phyloP scores from a whole-genome alignment of 1,140 invertebrate species.

The Asobara japonica region DNA sequence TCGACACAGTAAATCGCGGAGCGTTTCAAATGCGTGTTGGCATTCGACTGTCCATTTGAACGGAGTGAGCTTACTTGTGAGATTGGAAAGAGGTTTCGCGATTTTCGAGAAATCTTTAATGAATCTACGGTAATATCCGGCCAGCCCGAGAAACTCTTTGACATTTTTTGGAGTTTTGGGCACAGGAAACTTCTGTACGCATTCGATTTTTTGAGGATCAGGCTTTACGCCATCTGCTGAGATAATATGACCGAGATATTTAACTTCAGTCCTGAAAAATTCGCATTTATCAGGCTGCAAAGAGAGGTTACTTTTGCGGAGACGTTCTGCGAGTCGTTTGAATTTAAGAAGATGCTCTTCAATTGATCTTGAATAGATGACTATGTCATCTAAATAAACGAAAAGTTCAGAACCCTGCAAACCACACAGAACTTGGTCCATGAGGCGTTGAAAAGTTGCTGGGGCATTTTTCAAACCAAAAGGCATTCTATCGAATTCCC shows the following conservation, averaged over 20 bases:
- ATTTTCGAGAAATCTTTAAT: constrained; percentile 53
- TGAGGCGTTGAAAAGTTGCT: constrained; percentile 43
- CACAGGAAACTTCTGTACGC: constrained; percentile 55
- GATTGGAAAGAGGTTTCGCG: constrained; percentile 51
- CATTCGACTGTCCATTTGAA: constrained; percentile 44
- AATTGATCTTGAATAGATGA: constrained; percentile 40
- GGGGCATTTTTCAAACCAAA: constrained; percentile 46
- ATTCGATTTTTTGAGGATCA: constrained; percentile 57
- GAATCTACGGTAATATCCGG: constrained; percentile 60
- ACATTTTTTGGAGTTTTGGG: constrained; percentile 57
- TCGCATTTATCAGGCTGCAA: constrained; percentile 51
- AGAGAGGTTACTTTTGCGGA: constrained; percentile 56
- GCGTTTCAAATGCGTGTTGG: constrained; percentile 49
- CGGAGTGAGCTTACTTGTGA: constrained; percentile 52
- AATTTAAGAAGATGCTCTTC: constrained; percentile 44
- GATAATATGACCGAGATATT: constrained; percentile 61
- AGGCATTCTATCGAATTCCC: constrained; percentile 52
- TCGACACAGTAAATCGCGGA: constrained; percentile 13
- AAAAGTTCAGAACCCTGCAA: constrained; percentile 35
- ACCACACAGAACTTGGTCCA: constrained; percentile 47
- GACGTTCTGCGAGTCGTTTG: constrained; percentile 48
- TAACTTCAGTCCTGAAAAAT: constrained; percentile 59
- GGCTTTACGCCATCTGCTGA: constrained; percentile 58
- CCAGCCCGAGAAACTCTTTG: constrained; percentile 62
- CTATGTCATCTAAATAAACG: constrained; percentile 52